Percentiles rank a stretch among this genome's conserved stretches.
Evolutionary conservation across 2,888 invertebrate species (phyloP).

Genomic region (Notodonta ziczac): DNA sequence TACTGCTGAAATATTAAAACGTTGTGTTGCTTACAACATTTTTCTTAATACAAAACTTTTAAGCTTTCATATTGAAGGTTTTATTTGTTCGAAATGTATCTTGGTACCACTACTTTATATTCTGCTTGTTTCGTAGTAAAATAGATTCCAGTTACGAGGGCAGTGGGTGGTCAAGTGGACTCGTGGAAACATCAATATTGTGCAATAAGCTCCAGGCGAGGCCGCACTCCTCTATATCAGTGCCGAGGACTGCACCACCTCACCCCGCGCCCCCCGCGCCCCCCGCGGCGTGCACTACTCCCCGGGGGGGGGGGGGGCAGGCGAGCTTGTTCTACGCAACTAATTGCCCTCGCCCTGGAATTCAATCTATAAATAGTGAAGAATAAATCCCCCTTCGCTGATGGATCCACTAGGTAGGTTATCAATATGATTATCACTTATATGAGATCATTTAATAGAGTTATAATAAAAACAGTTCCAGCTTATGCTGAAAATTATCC

Average conservation of each 20-base stretch:
- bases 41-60: too few species aligned
- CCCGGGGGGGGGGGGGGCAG: not conserved
- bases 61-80: too few species aligned
- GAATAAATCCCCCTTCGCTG: conserved; percentile 8
- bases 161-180: not conserved
- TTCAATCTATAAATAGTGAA: conserved; percentile 34
- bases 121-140: not conserved
- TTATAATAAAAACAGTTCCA: too few species aligned
- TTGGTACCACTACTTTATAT: too few species aligned
- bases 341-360: conserved; percentile 39
- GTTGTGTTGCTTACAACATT: too few species aligned
- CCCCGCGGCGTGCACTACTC: not conserved
- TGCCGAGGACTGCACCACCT: conserved; percentile 15
- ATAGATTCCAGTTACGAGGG: not conserved
- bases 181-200: conserved; percentile 8
- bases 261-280: conserved; percentile 14
- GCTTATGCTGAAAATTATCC: too few species aligned
- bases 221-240: conserved; percentile 18
- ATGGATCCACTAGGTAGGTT: conserved; percentile 1
- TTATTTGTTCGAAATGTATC: too few species aligned
- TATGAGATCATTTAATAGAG: too few species aligned
- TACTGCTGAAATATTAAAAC: too few species aligned
- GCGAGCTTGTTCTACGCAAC: conserved; percentile 22
- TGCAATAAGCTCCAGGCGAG: conserved; percentile 10
- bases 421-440: too few species aligned